phyloP scores from a whole-genome alignment of 1,140 invertebrate species.

The Eufriesea mexicana region DNA sequence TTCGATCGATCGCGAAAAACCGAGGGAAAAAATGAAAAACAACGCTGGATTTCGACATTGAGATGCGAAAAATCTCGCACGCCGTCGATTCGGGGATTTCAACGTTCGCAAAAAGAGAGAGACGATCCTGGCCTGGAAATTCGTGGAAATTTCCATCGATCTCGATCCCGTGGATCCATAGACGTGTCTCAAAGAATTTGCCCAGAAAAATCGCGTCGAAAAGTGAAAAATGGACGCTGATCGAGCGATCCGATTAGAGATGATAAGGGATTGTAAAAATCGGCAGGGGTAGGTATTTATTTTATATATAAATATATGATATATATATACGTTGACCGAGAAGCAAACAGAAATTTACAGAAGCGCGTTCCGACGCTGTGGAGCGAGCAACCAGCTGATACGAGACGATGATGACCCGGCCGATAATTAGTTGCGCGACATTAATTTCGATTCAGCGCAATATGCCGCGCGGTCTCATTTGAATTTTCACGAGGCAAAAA shows the following conservation, averaged over 20 bases:
- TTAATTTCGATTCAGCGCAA: constrained; percentile 82
- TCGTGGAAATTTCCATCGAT: neutral
- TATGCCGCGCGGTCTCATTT: constrained; percentile 80
- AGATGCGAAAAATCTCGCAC: neutral
- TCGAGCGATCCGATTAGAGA: neutral
- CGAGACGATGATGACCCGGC: constrained; percentile 63
- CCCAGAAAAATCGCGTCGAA: neutral
- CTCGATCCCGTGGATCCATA: neutral
- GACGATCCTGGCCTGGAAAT: no score
- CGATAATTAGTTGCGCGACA: constrained; percentile 80
- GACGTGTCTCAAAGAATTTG: no score
- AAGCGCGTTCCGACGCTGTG: neutral
- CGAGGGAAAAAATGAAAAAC: neutral
- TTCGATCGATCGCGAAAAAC: neutral
- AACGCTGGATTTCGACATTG: no score
- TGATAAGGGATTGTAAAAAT: no score
- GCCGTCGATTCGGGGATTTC: neutral
- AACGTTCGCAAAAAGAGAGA: neutral
- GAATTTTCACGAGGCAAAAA: constrained; percentile 80
- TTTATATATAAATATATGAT: neutral
- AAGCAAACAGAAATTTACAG: constrained; percentile 6
- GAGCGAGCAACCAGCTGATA: constrained; percentile 11
- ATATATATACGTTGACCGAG: neutral
- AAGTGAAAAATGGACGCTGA: neutral
- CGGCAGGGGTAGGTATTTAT: no score